These are phyloP conservation scores for Harpalus rubripes DNA, from an alignment of 2,888 invertebrate species.

Conservation along the genomic window DNA sequence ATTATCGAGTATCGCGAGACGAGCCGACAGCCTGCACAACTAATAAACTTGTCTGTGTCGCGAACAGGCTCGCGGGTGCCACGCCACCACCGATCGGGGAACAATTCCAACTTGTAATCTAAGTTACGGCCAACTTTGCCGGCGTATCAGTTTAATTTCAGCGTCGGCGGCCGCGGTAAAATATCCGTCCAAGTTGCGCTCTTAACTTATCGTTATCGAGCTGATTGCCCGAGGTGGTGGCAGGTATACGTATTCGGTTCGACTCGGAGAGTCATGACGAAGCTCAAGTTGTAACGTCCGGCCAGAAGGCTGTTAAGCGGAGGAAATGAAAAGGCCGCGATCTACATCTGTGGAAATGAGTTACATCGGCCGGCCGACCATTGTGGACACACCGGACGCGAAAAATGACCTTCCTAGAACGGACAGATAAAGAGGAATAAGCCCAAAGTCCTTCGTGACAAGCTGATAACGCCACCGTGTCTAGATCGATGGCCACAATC, in stretches of 20 bases:
- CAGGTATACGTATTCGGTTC: not conserved
- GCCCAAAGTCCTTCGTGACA: slow-evolving; percentile 53
- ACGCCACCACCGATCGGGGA: slow-evolving; percentile 38
- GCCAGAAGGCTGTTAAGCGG: slow-evolving; percentile 67
- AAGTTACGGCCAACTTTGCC: slow-evolving; percentile 65
- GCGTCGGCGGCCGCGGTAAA: slow-evolving; percentile 41
- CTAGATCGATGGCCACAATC: slow-evolving; percentile 45
- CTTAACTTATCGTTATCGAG: slow-evolving; percentile 63
- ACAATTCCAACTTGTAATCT: slow-evolving; percentile 67
- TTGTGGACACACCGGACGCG: slow-evolving; percentile 51
- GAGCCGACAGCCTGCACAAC: slow-evolving; percentile 61
- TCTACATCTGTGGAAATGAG: slow-evolving; percentile 68
- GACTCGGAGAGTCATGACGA: not conserved
- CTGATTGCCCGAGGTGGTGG: slow-evolving; percentile 52
- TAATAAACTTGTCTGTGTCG: slow-evolving; percentile 65
- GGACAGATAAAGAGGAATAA: slow-evolving; percentile 61
- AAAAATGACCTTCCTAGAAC: slow-evolving; percentile 60
- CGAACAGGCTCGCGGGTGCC: slow-evolving; percentile 25
- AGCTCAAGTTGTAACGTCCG: slow-evolving; percentile 36
- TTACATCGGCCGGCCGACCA: slow-evolving; percentile 51
- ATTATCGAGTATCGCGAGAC: slow-evolving; percentile 63
- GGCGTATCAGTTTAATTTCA: slow-evolving; percentile 67
- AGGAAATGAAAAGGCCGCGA: slow-evolving; percentile 69
- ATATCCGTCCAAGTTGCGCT: slow-evolving; percentile 61
- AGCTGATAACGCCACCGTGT: slow-evolving; percentile 21